A percentile compares a stretch with the other conserved stretches of the same genome.
Conservation (phyloP, 2,888 invertebrate genomes). For the Yponomeuta plumbellus region DNA sequence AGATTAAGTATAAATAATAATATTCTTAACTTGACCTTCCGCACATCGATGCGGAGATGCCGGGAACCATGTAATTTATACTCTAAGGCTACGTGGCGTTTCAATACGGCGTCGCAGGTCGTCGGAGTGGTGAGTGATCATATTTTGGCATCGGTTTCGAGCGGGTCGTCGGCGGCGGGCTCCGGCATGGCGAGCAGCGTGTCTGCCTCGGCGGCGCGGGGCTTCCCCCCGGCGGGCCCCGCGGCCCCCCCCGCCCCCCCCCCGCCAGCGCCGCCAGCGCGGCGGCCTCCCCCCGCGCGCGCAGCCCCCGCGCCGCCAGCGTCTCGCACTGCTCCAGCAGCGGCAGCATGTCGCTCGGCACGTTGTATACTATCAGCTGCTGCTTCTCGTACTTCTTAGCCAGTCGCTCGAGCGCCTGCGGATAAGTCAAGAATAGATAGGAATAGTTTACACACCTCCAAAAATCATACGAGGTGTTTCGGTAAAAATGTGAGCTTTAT, state of each 20-base stretch:
- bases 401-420: conserved; percentile 77
- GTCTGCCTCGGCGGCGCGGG: conserved; percentile 26
- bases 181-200: neutral
- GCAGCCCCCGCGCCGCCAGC: conserved; percentile 27
- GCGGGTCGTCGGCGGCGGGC: neutral
- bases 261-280: conserved; percentile 25
- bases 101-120: too few species aligned
- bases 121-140: too few species aligned
- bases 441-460: too few species aligned
- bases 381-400: conserved; percentile 72
- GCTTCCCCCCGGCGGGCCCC: conserved; percentile 1
- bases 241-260: neutral
- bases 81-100: too few species aligned
- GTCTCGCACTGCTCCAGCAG: conserved; percentile 34
- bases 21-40: neutral
- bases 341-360: conserved; percentile 33
- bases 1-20: neutral
- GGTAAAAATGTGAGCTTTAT: too few species aligned
- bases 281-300: conserved; percentile 7
- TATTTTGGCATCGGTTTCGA: too few species aligned
- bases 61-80: too few species aligned
- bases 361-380: conserved; percentile 68
- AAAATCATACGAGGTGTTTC: too few species aligned
- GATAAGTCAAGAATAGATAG: conserved; percentile 19
- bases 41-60: too few species aligned